Evolutionary conservation across 2,113 vertebrate genomes (phyloP).

Genomic region (Gobio gobio): DNA sequence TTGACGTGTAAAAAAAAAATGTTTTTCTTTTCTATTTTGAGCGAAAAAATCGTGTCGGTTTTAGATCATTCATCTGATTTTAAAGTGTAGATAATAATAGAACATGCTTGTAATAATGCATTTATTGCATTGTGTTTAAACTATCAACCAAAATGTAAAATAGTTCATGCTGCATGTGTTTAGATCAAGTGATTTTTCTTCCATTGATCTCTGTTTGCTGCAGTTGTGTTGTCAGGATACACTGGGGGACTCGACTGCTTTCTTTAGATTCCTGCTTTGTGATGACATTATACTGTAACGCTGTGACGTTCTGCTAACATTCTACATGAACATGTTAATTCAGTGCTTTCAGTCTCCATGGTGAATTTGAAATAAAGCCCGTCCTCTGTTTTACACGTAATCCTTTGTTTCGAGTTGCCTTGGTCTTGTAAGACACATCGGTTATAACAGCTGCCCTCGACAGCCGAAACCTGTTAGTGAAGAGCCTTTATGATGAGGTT

Average conservation of each 20-base stretch:
- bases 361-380: constrained; percentile 18
- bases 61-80: constrained; percentile 10
- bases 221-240: neutral
- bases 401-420: neutral
- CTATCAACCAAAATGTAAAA: neutral
- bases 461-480: neutral
- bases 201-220: neutral
- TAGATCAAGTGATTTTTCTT: neutral
- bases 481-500: neutral
- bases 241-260: neutral
- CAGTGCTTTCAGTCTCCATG: constrained; percentile 30
- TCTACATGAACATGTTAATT: neutral
- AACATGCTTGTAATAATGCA: neutral
- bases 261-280: constrained; percentile 19
- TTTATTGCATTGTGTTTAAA: constrained; percentile 3
- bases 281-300: constrained; percentile 17
- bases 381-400: constrained; percentile 10
- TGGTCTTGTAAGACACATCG: neutral
- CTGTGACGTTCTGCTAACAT: constrained; percentile 24
- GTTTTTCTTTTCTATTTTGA: neutral
- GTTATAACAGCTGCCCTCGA: neutral
- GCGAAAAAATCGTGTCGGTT: neutral
- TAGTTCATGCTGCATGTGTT: constrained; percentile 21
- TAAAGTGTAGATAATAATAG: constrained; percentile 36
- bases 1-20: neutral